phyloP scores from a whole-genome alignment of 2,888 invertebrate genomes.

The Drosophila cracens region DNA sequence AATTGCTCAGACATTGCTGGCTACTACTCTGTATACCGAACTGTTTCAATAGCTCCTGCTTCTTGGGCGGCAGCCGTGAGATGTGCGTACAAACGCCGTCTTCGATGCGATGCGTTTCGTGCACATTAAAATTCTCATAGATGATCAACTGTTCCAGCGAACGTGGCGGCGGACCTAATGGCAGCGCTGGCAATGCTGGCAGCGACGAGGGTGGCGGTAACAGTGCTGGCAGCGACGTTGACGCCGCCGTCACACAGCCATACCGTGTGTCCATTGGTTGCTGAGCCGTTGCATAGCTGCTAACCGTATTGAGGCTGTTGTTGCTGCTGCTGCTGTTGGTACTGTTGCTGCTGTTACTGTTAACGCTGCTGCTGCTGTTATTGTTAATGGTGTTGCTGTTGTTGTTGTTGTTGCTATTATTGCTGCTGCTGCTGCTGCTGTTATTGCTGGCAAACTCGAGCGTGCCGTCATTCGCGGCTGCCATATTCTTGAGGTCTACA shows the following conservation, averaged over 20 bases:
- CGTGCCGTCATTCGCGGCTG: conserved; percentile 82
- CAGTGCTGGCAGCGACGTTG: conserved; percentile 31
- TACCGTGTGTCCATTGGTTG: conserved; percentile 61
- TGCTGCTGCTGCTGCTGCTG: conserved; percentile 55
- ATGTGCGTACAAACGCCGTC: conserved; percentile 85
- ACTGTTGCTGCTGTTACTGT: conserved; percentile 33
- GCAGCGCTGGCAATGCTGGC: conserved; percentile 41
- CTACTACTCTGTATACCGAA: conserved; percentile 85
- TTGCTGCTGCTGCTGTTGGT: conserved; percentile 34
- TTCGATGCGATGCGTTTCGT: conserved; percentile 84
- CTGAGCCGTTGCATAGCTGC: conserved; percentile 37
- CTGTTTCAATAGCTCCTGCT: conserved; percentile 85
- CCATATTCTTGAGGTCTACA: conserved; percentile 84
- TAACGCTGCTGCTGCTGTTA: conserved; percentile 37
- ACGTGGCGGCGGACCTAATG: conserved; percentile 76
- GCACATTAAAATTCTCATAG: conserved; percentile 84
- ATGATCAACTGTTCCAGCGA: conserved; percentile 83
- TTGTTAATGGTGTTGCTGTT: conserved; percentile 47
- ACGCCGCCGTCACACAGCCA: conserved; percentile 47
- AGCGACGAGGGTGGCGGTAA: conserved; percentile 47
- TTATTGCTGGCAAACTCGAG: conserved; percentile 77
- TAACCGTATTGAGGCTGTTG: conserved; percentile 34
- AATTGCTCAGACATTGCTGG: conserved; percentile 84
- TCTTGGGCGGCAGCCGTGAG: conserved; percentile 84
- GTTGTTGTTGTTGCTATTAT: conserved; percentile 44